phyloP scores from a whole-genome alignment of 2,888 invertebrate genomes.

The Tineola bisselliella region DNA sequence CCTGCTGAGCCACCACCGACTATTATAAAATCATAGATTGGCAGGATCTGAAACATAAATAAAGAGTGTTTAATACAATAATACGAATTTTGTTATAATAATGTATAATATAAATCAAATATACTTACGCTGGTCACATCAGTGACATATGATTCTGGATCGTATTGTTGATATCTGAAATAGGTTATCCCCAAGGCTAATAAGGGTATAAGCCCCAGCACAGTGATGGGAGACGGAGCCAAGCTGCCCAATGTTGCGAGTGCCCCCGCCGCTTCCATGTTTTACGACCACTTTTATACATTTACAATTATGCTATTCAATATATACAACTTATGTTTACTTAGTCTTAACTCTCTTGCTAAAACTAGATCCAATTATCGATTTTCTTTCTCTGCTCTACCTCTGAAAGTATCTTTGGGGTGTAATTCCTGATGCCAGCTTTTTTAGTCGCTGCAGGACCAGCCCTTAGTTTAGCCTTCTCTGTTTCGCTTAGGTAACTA shows the following conservation, averaged over 20 bases:
- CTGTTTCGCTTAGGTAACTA: conserved; percentile 46
- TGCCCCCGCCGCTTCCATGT: conserved; percentile 63
- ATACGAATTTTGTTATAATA: neutral
- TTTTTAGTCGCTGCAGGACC: conserved; percentile 50
- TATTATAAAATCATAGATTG: conserved; percentile 86
- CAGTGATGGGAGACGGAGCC: conserved; percentile 71
- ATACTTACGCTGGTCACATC: conserved; percentile 75
- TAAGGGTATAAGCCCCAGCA: conserved; percentile 81
- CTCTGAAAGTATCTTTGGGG: conserved; percentile 73
- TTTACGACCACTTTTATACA: conserved; percentile 35
- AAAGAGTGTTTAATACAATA: neutral
- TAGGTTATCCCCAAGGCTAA: conserved; percentile 83
- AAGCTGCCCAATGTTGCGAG: conserved; percentile 55
- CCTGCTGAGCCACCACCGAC: conserved; percentile 92
- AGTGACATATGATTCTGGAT: conserved; percentile 82
- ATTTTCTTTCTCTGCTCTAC: conserved; percentile 64
- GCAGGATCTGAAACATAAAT: conserved; percentile 68
- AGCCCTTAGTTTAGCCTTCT: conserved; percentile 55
- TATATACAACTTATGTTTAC: conserved; percentile 59
- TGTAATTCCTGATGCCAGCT: conserved; percentile 75
- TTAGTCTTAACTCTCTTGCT: conserved; percentile 47
- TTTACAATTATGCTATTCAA: conserved; percentile 54
- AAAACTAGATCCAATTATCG: conserved; percentile 77
- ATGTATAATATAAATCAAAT: neutral
- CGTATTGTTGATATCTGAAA: conserved; percentile 81